Evolutionary conservation across 2,113 vertebrate genomes (phyloP).

Genomic region (Bufo gargarizans): DNA sequence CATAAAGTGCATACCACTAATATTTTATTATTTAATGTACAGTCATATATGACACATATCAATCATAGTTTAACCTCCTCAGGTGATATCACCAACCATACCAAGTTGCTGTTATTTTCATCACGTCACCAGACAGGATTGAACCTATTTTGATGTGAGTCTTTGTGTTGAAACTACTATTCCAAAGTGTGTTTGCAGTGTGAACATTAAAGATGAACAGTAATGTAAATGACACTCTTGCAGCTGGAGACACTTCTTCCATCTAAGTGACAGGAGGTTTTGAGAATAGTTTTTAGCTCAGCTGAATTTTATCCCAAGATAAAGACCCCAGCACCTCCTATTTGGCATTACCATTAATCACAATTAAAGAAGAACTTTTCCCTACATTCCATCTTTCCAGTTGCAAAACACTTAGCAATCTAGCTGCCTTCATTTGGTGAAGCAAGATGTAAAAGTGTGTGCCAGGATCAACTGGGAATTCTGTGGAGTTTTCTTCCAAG

Average conservation of each 20-base stretch:
- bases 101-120: too few species aligned
- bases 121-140: too few species aligned
- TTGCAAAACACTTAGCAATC: constrained; percentile 44
- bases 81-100: too few species aligned
- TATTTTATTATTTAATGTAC: background rate
- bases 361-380: constrained; percentile 15
- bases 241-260: background rate
- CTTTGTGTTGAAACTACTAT: background rate
- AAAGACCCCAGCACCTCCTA: constrained; percentile 2
- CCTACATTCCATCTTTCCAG: constrained; percentile 37
- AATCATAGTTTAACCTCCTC: background rate
- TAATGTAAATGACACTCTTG: background rate
- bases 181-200: background rate
- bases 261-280: background rate
- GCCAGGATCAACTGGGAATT: constrained; percentile 64
- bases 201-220: background rate
- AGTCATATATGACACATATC: background rate
- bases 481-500: constrained; percentile 64
- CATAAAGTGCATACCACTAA: too few species aligned
- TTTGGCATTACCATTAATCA: constrained; percentile 42
- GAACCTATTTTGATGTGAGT: background rate
- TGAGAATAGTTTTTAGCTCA: background rate
- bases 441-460: constrained; percentile 52
- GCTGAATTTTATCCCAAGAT: constrained; percentile 13
- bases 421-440: constrained; percentile 31